These are phyloP conservation scores for Chironomus striatipennis DNA, from an alignment of 1,140 invertebrate genomes.

Conservation along the genomic window DNA sequence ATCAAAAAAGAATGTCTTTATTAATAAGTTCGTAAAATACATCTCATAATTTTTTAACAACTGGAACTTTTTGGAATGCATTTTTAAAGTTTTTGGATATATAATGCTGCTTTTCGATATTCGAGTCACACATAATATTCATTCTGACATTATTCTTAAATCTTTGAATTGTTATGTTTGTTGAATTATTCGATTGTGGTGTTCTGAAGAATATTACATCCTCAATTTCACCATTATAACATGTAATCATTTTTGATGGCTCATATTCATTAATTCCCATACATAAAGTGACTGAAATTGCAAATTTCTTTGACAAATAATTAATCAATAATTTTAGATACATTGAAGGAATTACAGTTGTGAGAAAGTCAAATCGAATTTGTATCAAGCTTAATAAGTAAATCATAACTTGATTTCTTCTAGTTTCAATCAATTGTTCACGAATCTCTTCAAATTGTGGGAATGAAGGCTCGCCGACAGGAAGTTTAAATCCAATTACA, in stretches of 20 bases:
- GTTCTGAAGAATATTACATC: slow-evolving; percentile 66
- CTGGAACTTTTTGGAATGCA: neutral
- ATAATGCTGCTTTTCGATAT: slow-evolving; percentile 46
- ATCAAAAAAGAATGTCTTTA: neutral
- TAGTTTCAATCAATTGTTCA: slow-evolving; percentile 49
- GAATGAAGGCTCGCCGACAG: slow-evolving; percentile 34
- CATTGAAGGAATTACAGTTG: slow-evolving; percentile 56
- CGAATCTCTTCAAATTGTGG: slow-evolving; percentile 44
- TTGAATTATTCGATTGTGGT: slow-evolving; percentile 71
- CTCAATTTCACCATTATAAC: slow-evolving; percentile 59
- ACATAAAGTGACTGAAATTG: slow-evolving; percentile 62
- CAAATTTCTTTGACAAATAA: slow-evolving; percentile 60
- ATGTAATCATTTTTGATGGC: slow-evolving; percentile 36
- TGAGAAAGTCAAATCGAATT: slow-evolving; percentile 54
- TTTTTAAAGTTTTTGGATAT: slow-evolving; percentile 32
- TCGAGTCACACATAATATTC: slow-evolving; percentile 66
- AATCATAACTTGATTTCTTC: slow-evolving; percentile 53
- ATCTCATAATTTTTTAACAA: neutral
- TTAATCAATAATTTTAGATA: slow-evolving; percentile 58
- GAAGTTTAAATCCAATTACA: slow-evolving; percentile 42
- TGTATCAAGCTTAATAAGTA: slow-evolving; percentile 60
- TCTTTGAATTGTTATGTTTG: slow-evolving; percentile 66
- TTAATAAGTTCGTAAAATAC: no score
- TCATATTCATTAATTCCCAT: slow-evolving; percentile 33
- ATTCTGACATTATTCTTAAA: slow-evolving; percentile 58